These are phyloP conservation scores for Huso huso DNA, from an alignment of 2,797 vertebrate species.

Conservation along the genomic window DNA sequence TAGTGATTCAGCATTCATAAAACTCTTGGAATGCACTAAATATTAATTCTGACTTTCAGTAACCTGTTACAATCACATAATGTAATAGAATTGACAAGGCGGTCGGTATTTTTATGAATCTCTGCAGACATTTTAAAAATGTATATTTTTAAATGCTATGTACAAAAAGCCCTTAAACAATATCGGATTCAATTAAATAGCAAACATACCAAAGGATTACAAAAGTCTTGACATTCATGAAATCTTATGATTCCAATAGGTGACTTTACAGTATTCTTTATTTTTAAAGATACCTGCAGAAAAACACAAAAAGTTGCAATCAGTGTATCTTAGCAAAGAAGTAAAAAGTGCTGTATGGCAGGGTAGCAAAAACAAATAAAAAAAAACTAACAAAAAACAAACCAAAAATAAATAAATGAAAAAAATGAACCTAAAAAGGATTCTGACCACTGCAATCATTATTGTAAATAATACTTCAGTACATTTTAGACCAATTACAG, in stretches of 20 bases:
- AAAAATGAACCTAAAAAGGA: neutral
- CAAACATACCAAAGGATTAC: neutral
- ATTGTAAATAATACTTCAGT: no score
- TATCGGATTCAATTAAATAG: neutral
- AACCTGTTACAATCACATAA: neutral
- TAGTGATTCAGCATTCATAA: no score
- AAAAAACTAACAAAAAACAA: neutral
- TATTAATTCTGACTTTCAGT: neutral
- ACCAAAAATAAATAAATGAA: neutral
- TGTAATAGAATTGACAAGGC: neutral
- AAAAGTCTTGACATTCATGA: neutral
- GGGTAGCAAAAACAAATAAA: neutral
- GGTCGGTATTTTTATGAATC: neutral
- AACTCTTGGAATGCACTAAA: no score
- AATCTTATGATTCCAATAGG: neutral
- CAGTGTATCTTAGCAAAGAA: neutral
- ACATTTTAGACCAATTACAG: no score
- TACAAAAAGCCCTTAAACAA: neutral
- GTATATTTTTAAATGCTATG: conserved; percentile 1
- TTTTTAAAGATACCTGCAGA: conserved; percentile 5
- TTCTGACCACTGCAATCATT: neutral
- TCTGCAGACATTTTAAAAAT: conserved; percentile 3
- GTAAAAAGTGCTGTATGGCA: neutral
- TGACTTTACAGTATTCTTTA: neutral
- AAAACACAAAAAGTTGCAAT: neutral